Conservation (phyloP, 2,888 invertebrate genomes). For the Coelinius sp. region DNA sequence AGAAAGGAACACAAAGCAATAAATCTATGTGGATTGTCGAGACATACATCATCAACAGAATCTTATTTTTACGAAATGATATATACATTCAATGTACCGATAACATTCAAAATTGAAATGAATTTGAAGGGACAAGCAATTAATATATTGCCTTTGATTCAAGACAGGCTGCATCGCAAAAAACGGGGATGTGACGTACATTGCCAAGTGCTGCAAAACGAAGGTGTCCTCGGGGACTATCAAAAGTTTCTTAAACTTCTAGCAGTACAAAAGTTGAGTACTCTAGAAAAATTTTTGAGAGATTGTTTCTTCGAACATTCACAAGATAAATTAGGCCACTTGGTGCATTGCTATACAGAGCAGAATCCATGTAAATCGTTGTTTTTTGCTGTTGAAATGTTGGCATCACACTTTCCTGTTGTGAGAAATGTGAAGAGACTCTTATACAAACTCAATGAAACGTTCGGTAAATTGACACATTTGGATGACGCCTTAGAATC, state of each 20-base stretch:
- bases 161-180: background rate
- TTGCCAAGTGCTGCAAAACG: background rate
- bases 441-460: background rate
- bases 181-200: background rate
- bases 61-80: too few relatives aligned
- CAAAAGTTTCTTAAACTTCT: background rate
- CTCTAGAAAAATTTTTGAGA: background rate
- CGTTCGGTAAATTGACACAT: background rate
- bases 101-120: too few relatives aligned
- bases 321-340: background rate
- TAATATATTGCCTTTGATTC: too few relatives aligned
- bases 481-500: background rate
- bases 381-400: background rate
- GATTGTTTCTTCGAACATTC: background rate
- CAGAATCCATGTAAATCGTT: background rate
- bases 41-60: too few relatives aligned
- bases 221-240: background rate
- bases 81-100: too few relatives aligned
- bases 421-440: constrained; percentile 2
- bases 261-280: constrained; percentile 7
- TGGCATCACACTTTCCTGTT: background rate
- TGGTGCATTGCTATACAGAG: background rate
- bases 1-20: too few relatives aligned
- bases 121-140: too few relatives aligned
- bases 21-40: too few relatives aligned